Conservation (phyloP, 2,888 invertebrate species). For the Ochropacha duplaris region DNA sequence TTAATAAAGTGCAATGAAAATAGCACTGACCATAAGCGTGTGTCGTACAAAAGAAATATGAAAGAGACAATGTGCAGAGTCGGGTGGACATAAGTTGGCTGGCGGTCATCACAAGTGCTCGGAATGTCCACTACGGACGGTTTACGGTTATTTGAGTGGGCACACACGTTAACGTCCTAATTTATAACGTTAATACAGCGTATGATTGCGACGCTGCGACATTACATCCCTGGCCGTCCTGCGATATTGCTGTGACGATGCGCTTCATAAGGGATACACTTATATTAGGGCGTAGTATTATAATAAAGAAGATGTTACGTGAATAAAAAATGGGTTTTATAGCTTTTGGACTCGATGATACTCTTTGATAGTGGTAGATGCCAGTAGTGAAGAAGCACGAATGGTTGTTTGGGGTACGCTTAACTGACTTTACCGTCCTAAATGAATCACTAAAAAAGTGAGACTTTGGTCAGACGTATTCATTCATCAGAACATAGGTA, state of each 20-base stretch:
- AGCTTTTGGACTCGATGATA: too few relatives aligned
- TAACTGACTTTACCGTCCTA: too few relatives aligned
- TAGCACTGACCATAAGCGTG: not conserved
- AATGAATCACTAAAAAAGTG: too few relatives aligned
- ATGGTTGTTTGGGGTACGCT: too few relatives aligned
- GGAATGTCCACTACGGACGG: slow-evolving; percentile 62
- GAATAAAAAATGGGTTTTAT: too few relatives aligned
- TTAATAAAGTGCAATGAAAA: not conserved
- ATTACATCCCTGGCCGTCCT: slow-evolving; percentile 24
- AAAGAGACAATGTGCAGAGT: slow-evolving; percentile 42
- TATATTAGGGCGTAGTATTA: not conserved
- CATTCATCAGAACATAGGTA: too few relatives aligned
- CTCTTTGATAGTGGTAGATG: too few relatives aligned
- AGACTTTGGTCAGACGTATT: too few relatives aligned
- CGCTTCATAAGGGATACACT: not conserved
- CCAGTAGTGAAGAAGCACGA: too few relatives aligned
- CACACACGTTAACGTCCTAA: slow-evolving; percentile 73
- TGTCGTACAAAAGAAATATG: slow-evolving; percentile 45
- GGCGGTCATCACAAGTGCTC: slow-evolving; percentile 60
- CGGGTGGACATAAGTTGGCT: slow-evolving; percentile 47
- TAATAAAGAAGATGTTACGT: not conserved
- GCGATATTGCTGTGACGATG: slow-evolving; percentile 34
- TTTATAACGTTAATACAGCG: slow-evolving; percentile 79
- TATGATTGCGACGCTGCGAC: slow-evolving; percentile 56
- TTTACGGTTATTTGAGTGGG: slow-evolving; percentile 79